Evolutionary conservation across 2,888 invertebrate species (phyloP).

Genomic region (Cabera pusaria): DNA sequence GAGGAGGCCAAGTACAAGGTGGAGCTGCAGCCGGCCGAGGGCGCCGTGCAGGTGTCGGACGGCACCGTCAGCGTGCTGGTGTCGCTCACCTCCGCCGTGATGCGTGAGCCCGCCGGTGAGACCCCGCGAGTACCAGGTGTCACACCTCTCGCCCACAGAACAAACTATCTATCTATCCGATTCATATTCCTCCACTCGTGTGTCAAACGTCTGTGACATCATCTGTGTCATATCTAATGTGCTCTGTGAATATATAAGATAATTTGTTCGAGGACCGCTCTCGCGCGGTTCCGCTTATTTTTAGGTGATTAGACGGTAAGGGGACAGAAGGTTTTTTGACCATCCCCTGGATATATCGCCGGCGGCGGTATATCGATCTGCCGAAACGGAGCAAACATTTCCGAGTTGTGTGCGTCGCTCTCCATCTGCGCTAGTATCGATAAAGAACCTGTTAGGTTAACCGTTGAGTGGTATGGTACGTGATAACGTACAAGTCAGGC

Average conservation of each 20-base stretch:
- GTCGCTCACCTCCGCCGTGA: constrained; percentile 95
- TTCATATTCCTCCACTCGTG: no score
- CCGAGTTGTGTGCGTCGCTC: no score
- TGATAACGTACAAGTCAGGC: constrained; percentile 4
- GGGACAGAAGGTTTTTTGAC: constrained; percentile 88
- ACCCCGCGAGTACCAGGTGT: background rate
- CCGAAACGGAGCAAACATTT: constrained; percentile 81
- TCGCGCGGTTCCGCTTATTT: constrained; percentile 75
- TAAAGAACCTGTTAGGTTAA: no score
- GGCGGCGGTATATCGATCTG: constrained; percentile 71
- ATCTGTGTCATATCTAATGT: constrained; percentile 35
- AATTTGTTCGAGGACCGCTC: constrained; percentile 76
- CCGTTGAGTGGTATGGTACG: no score
- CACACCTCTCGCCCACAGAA: constrained; percentile 51
- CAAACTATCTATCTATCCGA: constrained; percentile 76
- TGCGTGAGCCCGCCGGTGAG: constrained; percentile 87
- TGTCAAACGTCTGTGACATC: no score
- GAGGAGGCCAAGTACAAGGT: constrained; percentile 88
- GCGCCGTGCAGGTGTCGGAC: constrained; percentile 92
- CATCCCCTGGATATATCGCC: constrained; percentile 79
- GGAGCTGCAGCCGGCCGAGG: constrained; percentile 92
- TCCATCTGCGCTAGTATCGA: no score
- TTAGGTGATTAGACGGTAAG: constrained; percentile 77
- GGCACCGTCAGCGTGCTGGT: constrained; percentile 92
- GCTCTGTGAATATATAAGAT: constrained; percentile 59